A percentile compares a stretch with the other conserved stretches of the same genome.
phyloP scores from a whole-genome alignment of 2,113 vertebrate species.

The Oncorhynchus tshawytscha region DNA sequence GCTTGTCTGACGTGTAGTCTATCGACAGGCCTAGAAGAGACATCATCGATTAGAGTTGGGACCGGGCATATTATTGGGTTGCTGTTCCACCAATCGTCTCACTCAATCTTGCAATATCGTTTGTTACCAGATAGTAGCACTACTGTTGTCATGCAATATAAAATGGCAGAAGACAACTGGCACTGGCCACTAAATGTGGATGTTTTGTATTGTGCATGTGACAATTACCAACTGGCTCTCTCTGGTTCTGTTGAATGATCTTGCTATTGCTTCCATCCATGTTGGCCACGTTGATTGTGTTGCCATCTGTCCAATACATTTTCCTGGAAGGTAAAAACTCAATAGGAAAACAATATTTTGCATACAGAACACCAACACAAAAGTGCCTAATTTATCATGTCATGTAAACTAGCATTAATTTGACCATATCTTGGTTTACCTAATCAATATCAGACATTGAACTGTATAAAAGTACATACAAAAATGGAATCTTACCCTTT shows the following conservation, averaged over 20 bases:
- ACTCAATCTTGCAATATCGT: not conserved
- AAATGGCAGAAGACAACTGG: not conserved
- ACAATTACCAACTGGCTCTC: slow-evolving; percentile 83
- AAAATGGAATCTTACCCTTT: slow-evolving; percentile 76
- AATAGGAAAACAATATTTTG: not conserved
- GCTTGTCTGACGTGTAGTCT: slow-evolving; percentile 81
- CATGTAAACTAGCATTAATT: too few species aligned
- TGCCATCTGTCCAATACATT: slow-evolving; percentile 87
- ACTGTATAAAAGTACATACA: not conserved
- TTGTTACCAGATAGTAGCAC: not conserved
- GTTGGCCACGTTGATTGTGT: slow-evolving; percentile 86
- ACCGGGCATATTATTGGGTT: not conserved
- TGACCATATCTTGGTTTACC: not conserved
- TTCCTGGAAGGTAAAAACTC: slow-evolving; percentile 66
- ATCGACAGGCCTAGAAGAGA: slow-evolving; percentile 78
- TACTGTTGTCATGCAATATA: not conserved
- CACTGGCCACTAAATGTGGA: not conserved
- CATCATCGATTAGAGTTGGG: not conserved
- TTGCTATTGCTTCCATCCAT: slow-evolving; percentile 90
- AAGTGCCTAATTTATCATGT: too few species aligned
- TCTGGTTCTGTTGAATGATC: slow-evolving; percentile 87
- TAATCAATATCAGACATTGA: not conserved
- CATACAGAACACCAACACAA: not conserved
- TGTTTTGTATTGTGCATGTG: not conserved
- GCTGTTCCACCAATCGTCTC: not conserved